phyloP scores from a whole-genome alignment of 2,888 invertebrate genomes.

The Amorpha juglandis region DNA sequence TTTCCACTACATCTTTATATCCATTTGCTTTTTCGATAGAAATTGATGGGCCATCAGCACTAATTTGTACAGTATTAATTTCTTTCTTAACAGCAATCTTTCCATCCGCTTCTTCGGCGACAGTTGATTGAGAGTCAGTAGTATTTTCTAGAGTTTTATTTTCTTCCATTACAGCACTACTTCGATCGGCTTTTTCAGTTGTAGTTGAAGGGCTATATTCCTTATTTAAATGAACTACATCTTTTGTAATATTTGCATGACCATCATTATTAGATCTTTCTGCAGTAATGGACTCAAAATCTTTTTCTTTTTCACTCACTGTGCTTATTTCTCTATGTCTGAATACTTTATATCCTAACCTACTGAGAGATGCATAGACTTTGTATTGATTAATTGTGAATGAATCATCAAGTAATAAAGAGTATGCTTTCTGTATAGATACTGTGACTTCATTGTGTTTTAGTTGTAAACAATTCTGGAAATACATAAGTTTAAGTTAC shows the following conservation, averaged over 20 bases:
- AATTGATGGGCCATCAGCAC: not conserved
- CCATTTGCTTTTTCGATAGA: not conserved
- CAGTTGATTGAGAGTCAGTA: not conserved
- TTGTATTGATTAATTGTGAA: constrained; percentile 80
- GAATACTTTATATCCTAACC: constrained; percentile 83
- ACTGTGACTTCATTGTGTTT: constrained; percentile 83
- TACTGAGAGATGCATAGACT: constrained; percentile 84
- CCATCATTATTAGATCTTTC: not conserved
- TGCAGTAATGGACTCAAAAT: not conserved
- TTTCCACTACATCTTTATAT: no score
- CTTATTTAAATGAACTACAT: not conserved
- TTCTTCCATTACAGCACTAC: not conserved
- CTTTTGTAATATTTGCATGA: not conserved
- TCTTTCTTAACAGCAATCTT: no score
- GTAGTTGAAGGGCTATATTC: not conserved
- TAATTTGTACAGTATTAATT: no score
- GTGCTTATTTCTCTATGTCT: constrained; percentile 56
- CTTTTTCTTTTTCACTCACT: constrained; percentile 9
- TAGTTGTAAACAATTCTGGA: constrained; percentile 86
- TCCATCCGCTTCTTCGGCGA: no score
- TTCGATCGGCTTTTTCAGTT: not conserved
- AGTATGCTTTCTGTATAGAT: constrained; percentile 87
- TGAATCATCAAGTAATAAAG: constrained; percentile 69
- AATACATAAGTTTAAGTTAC: constrained; percentile 32
- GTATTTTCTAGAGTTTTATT: not conserved